These are phyloP conservation scores for Brachyrhaphis roseni DNA, from an alignment of 2,797 vertebrate species.

Conservation along the genomic window DNA sequence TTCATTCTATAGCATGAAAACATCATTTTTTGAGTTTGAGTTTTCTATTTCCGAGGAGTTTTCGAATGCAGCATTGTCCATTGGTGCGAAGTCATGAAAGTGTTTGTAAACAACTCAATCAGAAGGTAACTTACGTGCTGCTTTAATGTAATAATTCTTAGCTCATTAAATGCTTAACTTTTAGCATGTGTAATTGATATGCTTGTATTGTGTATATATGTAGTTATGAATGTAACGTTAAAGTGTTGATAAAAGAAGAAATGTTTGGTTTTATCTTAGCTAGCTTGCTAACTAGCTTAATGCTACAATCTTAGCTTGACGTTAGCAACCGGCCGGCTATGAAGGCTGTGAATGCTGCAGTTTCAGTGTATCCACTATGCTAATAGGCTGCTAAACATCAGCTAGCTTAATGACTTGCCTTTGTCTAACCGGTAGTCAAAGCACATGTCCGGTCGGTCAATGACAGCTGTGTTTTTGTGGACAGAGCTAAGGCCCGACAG, in stretches of 20 bases:
- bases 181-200: background rate
- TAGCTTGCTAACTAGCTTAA: constrained; percentile 36
- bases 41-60: constrained; percentile 2
- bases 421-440: constrained; percentile 41
- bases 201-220: background rate
- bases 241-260: constrained; percentile 17
- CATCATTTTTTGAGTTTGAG: background rate
- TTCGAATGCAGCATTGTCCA: constrained; percentile 20
- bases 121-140: constrained; percentile 69
- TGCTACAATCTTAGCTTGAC: constrained; percentile 35
- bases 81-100: constrained; percentile 82
- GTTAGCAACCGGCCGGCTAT: constrained; percentile 44
- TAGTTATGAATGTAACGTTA: background rate
- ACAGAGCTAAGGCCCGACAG: constrained; percentile 1
- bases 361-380: background rate
- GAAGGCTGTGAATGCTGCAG: constrained; percentile 37
- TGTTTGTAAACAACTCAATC: constrained; percentile 86
- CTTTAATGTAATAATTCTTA: background rate
- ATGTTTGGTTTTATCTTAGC: constrained; percentile 41
- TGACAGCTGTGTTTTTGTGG: constrained; percentile 37
- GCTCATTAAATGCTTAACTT: background rate
- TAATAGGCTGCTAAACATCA: constrained; percentile 13
- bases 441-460: background rate
- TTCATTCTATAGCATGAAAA: background rate
- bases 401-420: constrained; percentile 53